A percentile compares a stretch with the other conserved stretches of the same genome.
Evolutionary conservation across 2,888 invertebrate species (phyloP).

Genomic region (Caenorhabditis zanzibari): DNA sequence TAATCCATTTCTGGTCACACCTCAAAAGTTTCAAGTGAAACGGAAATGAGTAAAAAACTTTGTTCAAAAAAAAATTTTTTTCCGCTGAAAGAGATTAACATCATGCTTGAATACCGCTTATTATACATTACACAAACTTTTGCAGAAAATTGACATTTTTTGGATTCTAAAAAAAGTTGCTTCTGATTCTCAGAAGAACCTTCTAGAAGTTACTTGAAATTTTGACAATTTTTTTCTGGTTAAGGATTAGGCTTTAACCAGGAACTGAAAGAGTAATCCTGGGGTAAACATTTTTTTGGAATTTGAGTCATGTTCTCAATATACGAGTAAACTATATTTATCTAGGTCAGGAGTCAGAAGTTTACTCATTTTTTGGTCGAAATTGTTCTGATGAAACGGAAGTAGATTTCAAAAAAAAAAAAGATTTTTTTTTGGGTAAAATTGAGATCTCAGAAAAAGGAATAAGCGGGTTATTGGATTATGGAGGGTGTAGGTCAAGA

Average conservation of each 20-base stretch:
- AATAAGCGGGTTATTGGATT: background rate
- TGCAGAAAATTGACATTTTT: too few species aligned
- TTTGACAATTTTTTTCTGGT: too few species aligned
- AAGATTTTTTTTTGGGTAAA: background rate
- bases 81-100: too few species aligned
- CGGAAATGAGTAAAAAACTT: slow-evolving; percentile 20
- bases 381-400: slow-evolving; percentile 4
- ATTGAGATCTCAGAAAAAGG: background rate
- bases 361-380: too few species aligned
- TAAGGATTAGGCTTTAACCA: too few species aligned
- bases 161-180: slow-evolving; percentile 3
- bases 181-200: slow-evolving; percentile 8
- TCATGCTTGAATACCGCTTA: slow-evolving; percentile 35
- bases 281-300: background rate
- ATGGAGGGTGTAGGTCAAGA: background rate
- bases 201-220: background rate
- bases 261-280: too few species aligned
- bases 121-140: background rate
- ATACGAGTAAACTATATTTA: background rate
- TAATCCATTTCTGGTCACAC: slow-evolving; percentile 9
- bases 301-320: background rate
- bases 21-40: slow-evolving; percentile 7
- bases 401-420: too few species aligned
- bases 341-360: background rate
- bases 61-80: too few species aligned